Base-by-base conservation (phyloP, 2,113 vertebrate species). In the Diadophis punctatus region DNA sequence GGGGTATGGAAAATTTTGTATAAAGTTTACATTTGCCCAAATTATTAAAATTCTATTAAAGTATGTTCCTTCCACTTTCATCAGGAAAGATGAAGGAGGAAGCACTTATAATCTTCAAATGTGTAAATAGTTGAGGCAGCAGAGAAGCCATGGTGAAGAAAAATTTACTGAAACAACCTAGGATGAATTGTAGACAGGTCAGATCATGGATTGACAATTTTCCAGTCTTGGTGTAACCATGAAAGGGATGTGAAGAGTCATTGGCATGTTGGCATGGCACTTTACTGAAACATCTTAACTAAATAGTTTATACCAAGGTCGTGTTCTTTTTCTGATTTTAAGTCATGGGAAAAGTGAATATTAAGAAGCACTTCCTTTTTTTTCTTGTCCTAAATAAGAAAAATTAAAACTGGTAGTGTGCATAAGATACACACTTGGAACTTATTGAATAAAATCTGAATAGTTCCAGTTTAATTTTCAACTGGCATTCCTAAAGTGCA, bases 401-500 rank as follows among this genome's bases (percentile, higher is more conserved):
- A 88, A 53, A 49, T 20, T 4, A 88, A 53, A 88, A 52, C 51
- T 88, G 10, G 9, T 53, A 20, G 9, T 55, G 3, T 1, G 20
- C 3, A 39, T 34, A 55, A 55, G 18, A 34, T 88, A 14, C 20
- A 55, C n/a, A 39, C 48, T 55, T 39, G 14, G 27, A n/a, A 22
- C 10, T 88, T 55, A 3, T 39, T 34, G 51, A 88, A 55, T 55
- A 34, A 39, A 9, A n/a, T 55, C 30, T 55, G 20, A 88, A 53
- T 39, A 53, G 20, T 20, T 88, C 9, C 20, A 22, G 18, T 52
- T 51, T 88, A 53, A 55, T 88, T n/a, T 14, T 88, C 8, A 55
- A 34, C 52, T 55, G 51, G 51, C 3, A 23, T 39, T 39, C n/a
- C 18, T 87, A 0, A 0, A 2, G 3, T 5, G 30, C 25, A 0